These are phyloP conservation scores for Sussaba pulchella DNA, from an alignment of 2,888 invertebrate genomes.

Conservation along the genomic window DNA sequence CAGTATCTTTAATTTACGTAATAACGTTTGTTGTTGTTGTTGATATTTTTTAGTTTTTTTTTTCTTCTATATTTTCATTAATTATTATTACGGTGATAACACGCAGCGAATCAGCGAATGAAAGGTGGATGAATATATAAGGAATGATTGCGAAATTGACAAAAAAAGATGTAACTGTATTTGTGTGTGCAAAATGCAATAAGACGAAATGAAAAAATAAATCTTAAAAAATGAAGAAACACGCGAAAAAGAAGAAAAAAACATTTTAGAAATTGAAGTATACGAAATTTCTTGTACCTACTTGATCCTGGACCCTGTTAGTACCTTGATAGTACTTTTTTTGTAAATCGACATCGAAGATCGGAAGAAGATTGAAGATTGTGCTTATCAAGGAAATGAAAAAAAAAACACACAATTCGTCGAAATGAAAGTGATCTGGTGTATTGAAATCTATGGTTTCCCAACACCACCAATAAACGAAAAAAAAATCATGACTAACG, in stretches of 20 bases:
- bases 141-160: conserved; percentile 37
- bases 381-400: conserved; percentile 9
- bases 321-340: too few relatives aligned
- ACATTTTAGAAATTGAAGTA: not conserved
- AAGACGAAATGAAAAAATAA: conserved; percentile 10
- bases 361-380: conserved; percentile 7
- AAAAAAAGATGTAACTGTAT: conserved; percentile 6
- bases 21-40: not conserved
- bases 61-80: not conserved
- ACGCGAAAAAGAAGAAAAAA: conserved; percentile 4
- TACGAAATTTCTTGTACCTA: not conserved
- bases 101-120: conserved; percentile 26
- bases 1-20: conserved; percentile 8
- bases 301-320: too few relatives aligned
- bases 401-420: not conserved
- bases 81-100: not conserved
- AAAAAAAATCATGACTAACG: not conserved
- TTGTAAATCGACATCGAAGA: not conserved
- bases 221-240: conserved; percentile 14
- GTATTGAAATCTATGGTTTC: conserved; percentile 16
- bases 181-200: conserved; percentile 42
- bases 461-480: not conserved
- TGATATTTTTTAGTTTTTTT: not conserved
- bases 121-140: conserved; percentile 23
- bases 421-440: not conserved